phyloP scores from a whole-genome alignment of 1,140 invertebrate genomes.

The Neotoxoptera formosana region DNA sequence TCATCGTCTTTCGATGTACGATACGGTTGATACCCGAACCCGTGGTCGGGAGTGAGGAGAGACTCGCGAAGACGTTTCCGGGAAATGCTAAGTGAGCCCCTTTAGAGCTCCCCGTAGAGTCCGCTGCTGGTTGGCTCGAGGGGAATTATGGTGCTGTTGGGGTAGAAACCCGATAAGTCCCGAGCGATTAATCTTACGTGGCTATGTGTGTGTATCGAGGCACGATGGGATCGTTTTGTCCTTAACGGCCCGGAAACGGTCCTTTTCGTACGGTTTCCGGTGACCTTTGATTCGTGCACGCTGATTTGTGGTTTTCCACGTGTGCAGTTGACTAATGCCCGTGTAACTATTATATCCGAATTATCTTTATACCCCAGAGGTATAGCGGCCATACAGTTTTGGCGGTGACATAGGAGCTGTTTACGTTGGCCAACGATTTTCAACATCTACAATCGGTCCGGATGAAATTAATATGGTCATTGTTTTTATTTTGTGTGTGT shows the following conservation, averaged over 20 bases:
- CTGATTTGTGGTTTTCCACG: constrained; percentile 49
- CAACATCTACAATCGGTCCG: background rate
- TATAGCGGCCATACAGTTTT: background rate
- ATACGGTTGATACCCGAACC: background rate
- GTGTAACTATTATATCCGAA: constrained; percentile 37
- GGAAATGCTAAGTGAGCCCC: constrained; percentile 11
- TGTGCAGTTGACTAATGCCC: constrained; percentile 49
- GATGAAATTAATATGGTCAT: background rate
- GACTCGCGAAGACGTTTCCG: background rate
- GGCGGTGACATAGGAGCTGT: background rate
- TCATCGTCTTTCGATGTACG: background rate
- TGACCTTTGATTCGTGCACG: constrained; percentile 40
- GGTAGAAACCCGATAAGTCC: constrained; percentile 49
- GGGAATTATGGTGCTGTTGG: constrained; percentile 27
- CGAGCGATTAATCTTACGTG: constrained; percentile 34
- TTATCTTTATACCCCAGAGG: constrained; percentile 18
- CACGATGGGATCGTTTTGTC: constrained; percentile 41
- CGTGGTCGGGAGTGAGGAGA: background rate
- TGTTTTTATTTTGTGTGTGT: background rate
- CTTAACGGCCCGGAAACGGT: constrained; percentile 48
- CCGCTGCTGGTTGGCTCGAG: background rate
- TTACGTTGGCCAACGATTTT: background rate
- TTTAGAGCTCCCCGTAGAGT: background rate
- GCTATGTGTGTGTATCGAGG: constrained; percentile 20
- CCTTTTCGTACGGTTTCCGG: constrained; percentile 27